phyloP scores from a whole-genome alignment of 2,888 invertebrate genomes.

The Lamproptera curius region DNA sequence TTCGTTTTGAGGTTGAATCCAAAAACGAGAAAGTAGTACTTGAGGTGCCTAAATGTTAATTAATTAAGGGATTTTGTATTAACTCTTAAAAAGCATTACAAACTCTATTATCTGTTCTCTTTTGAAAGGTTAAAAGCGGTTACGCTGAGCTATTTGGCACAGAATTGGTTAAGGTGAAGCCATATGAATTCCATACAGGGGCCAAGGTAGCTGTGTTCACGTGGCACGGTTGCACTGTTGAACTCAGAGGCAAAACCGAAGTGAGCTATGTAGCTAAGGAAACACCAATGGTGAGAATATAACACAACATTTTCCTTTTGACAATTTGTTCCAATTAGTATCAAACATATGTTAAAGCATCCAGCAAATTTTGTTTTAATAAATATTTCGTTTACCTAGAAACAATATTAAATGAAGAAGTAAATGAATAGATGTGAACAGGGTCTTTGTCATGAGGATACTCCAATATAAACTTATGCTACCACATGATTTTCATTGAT shows the following conservation, averaged over 20 bases:
- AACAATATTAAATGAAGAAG: too few species aligned
- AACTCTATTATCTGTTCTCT: conserved; percentile 2
- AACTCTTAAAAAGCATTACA: conserved; percentile 5
- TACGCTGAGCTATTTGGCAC: conserved; percentile 98
- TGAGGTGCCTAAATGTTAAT: conserved; percentile 72
- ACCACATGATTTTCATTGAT: too few species aligned
- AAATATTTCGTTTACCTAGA: too few species aligned
- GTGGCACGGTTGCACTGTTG: conserved; percentile 95
- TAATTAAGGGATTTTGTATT: too few species aligned
- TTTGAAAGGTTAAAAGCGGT: conserved; percentile 88
- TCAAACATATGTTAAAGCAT: too few species aligned
- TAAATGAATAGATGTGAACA: too few species aligned
- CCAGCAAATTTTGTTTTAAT: too few species aligned
- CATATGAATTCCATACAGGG: conserved; percentile 92
- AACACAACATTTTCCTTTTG: background rate
- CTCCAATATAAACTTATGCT: too few species aligned
- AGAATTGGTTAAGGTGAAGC: conserved; percentile 94
- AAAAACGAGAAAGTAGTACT: conserved; percentile 90
- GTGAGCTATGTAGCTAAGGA: conserved; percentile 97
- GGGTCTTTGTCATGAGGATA: too few species aligned
- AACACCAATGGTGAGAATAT: conserved; percentile 89
- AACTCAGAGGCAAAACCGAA: conserved; percentile 92
- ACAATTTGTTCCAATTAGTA: background rate
- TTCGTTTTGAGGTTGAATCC: conserved; percentile 96
- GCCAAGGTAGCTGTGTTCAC: conserved; percentile 97